These are phyloP conservation scores for Trididemnum miniatum DNA, from an alignment of 23 tunicate genomes.

Conservation along the genomic window DNA sequence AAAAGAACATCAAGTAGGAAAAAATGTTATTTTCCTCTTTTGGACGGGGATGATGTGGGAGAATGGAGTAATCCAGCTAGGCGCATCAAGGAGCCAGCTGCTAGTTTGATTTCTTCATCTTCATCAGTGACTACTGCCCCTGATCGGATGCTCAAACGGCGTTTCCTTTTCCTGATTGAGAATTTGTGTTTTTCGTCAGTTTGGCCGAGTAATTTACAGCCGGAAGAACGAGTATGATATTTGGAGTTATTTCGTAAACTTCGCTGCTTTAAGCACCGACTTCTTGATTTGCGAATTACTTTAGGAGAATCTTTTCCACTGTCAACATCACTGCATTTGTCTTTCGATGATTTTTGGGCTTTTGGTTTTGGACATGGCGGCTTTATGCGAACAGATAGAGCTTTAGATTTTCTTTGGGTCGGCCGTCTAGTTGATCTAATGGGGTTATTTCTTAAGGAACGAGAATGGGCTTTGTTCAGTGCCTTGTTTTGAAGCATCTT, in stretches of 20 bases:
- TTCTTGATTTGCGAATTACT: neutral
- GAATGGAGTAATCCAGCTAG: slow-evolving; percentile 64
- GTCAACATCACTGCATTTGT: slow-evolving; percentile 71
- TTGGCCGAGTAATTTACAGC: slow-evolving; percentile 49
- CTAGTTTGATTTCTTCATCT: slow-evolving; percentile 75
- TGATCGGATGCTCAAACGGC: slow-evolving; percentile 19
- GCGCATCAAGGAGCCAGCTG: slow-evolving; percentile 82
- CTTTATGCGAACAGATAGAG: neutral
- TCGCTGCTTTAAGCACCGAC: neutral
- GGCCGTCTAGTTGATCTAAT: neutral
- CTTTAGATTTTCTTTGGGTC: neutral
- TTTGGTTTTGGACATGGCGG: too few relatives aligned
- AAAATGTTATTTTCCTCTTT: too few relatives aligned
- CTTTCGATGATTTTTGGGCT: neutral
- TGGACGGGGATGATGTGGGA: too few relatives aligned
- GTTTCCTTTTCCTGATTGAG: slow-evolving; percentile 23
- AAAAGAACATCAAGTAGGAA: too few relatives aligned
- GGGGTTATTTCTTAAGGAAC: neutral
- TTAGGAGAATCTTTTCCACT: slow-evolving; percentile 94
- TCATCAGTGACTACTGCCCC: slow-evolving; percentile 34
- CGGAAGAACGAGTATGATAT: slow-evolving; percentile 64
- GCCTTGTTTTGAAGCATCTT: neutral
- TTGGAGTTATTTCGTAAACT: slow-evolving; percentile 8
- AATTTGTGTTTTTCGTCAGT: neutral
- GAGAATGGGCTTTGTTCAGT: neutral